Percentiles rank a stretch among this genome's conserved stretches.
phyloP scores from a whole-genome alignment of 2,888 invertebrate genomes.

The Acanthococcus lagerstroemiae region DNA sequence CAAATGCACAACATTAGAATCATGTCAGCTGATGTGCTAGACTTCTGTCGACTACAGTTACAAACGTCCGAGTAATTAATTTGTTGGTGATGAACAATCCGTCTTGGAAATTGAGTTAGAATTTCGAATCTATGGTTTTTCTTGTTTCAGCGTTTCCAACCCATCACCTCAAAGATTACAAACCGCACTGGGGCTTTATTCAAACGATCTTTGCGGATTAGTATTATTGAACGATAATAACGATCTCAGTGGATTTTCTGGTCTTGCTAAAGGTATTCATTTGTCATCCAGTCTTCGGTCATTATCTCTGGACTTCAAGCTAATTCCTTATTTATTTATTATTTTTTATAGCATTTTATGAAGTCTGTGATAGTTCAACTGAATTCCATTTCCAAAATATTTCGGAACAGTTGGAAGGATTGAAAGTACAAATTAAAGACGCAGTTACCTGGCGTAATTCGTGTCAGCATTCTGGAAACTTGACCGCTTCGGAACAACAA shows the following conservation, averaged over 20 bases:
- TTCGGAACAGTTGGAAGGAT: slow-evolving; percentile 71
- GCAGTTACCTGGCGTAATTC: slow-evolving; percentile 45
- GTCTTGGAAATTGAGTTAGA: no score
- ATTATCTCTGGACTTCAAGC: no score
- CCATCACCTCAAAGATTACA: slow-evolving; percentile 61
- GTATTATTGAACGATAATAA: slow-evolving; percentile 67
- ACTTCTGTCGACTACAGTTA: slow-evolving; percentile 53
- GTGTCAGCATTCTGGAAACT: slow-evolving; percentile 36
- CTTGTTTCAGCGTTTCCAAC: slow-evolving; percentile 30
- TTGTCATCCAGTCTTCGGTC: background rate
- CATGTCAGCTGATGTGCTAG: slow-evolving; percentile 70
- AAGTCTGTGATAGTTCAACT: slow-evolving; percentile 49
- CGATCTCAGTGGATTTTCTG: slow-evolving; percentile 52
- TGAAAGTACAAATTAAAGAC: slow-evolving; percentile 50
- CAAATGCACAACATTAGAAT: slow-evolving; percentile 96
- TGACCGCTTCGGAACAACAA: slow-evolving; percentile 38
- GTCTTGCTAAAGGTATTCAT: slow-evolving; percentile 49
- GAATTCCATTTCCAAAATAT: slow-evolving; percentile 90
- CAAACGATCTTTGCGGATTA: slow-evolving; percentile 75
- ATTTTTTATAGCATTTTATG: slow-evolving; percentile 32
- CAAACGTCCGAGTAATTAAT: slow-evolving; percentile 10
- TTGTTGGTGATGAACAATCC: background rate
- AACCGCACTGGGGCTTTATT: slow-evolving; percentile 88
- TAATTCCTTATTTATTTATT: background rate
- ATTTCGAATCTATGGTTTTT: background rate